A percentile compares a stretch with the other conserved stretches of the same genome.
Conservation (phyloP, 2,888 invertebrate genomes). For the Scaptodrosophila latifasciaeformis region DNA sequence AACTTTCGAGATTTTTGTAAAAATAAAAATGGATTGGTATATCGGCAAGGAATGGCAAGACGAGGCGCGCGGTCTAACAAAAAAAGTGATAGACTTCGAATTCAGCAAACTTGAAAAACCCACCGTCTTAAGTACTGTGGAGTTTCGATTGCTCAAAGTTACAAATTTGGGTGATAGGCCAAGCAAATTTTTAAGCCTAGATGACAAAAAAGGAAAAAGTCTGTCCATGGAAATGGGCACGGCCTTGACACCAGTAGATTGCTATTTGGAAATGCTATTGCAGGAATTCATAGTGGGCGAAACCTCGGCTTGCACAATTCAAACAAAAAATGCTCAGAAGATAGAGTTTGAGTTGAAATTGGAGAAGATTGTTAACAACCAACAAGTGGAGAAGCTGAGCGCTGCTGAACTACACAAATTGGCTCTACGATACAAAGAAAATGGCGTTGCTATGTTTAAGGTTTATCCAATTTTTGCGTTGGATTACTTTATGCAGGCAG, state of each 20-base stretch:
- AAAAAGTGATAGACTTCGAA: constrained; percentile 62
- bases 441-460: constrained; percentile 80
- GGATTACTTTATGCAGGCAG: constrained; percentile 82
- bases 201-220: constrained; percentile 10
- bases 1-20: too few species aligned
- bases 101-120: constrained; percentile 69
- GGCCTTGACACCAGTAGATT: constrained; percentile 75
- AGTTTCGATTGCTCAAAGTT: constrained; percentile 57
- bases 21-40: constrained; percentile 67
- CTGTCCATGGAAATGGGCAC: constrained; percentile 73
- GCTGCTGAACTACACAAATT: constrained; percentile 73
- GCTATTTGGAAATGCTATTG: constrained; percentile 75
- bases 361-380: constrained; percentile 70
- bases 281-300: constrained; percentile 76
- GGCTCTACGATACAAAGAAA: constrained; percentile 75
- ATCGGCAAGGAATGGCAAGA: constrained; percentile 69
- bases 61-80: constrained; percentile 63
- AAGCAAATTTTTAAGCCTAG: constrained; percentile 46
- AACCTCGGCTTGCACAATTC: constrained; percentile 74
- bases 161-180: constrained; percentile 51
- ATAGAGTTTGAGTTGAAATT: constrained; percentile 73
- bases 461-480: constrained; percentile 82
- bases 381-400: constrained; percentile 74
- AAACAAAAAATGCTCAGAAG: constrained; percentile 49
- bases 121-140: constrained; percentile 61